Evolutionary conservation across 2,888 invertebrate species (phyloP), one percentile per base, ranked within the genome.

Genomic region (Dexiosoma caninum): DNA sequence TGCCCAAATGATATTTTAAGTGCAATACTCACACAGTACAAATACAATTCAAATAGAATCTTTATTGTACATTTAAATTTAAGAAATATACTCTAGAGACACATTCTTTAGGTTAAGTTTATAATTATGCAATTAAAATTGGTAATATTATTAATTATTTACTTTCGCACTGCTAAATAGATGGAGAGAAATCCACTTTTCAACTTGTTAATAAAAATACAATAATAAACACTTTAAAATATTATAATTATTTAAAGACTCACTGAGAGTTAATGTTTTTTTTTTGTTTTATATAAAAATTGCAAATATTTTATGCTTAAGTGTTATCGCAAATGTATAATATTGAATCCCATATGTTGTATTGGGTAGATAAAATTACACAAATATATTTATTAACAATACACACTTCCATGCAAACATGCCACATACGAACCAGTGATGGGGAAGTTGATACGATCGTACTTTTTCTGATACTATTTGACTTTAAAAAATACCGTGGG

Each of bases 61-160:
- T 53, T 37, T 57, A 23, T 64, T 10, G 44, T 3, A 21, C 7
- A 46, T 67, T 55, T 51, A 57, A 72, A 72, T 72, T 62, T 21
- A 77, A 72, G 81, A 77, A 72, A 81, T 72, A 69, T 81, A 30
- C 76, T 69, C 81, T 57, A 40, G 81, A 72, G 77, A 77, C 37
- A 30, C 59, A 57, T 66, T 57, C 49, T 64, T 55, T 7, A 51
- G 42, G 46, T 51, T 72, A 64, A 69, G 72, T 72, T 77, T 72
- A 77, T 81, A 77, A 81, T 81, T 81, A 81, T 81, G 62, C 81
- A 72, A 81, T 81, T 81, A 81, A 77, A 77, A 69, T 72, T 51
- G 80, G 19, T 81, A 81, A 77, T 77, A 62, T 77, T 77, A 77
- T 81, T 77, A 81, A 81, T 81, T 81, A 81, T 81, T 81, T 64